Evolutionary conservation across 2,113 vertebrate species (phyloP), one percentile per base, ranked within the genome.

Genomic region (Misgurnus mizolepis): DNA sequence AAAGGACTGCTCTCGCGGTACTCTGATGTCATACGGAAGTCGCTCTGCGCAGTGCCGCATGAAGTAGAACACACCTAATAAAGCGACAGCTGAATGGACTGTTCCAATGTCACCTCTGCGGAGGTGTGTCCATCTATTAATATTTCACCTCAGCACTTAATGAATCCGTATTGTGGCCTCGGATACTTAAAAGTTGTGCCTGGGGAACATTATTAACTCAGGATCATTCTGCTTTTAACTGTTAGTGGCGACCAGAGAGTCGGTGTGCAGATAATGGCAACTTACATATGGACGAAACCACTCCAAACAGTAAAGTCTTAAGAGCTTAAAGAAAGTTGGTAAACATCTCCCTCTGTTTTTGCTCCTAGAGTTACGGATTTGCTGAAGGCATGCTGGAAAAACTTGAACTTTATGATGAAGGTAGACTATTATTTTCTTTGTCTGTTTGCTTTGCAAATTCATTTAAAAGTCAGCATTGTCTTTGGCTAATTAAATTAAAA

Each of bases 341-440:
- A 0, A 62, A 76, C 15, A 50, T 53, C 8, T 7, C 14, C 45
- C 10, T 14, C 7, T 77, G 27, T 41, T 14, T 58, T 7, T 74
- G 40, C 58, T 87, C 87, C 70, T 88, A 95, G 92, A 91, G 93
- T 87, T 92, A 84, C 86, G 90, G 91, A 88, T 91, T 93, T 87
- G 91, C 91, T 84, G 95, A 96, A 95, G 94, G 94, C 90, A 95
- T 96, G 95, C 93, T 95, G 93, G 93, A 94, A 91, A 95, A 95
- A 94, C 93, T 95, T 88, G 94, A 94, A 90, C 91, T 96, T 86
- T 93, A 94, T 61, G 93, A 95, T 89, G 95, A 94, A 89, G 95
- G 96, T 96, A 88, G 93, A 15, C 11, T 65, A 11, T 50, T 39
- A 7, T 49, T 14, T 47, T 75, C 6, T 4, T 2, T 27, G 14